These are phyloP conservation scores for Connochaetes taurinus DNA, from an alignment of 2,113 vertebrate species.

Conservation along the genomic window DNA sequence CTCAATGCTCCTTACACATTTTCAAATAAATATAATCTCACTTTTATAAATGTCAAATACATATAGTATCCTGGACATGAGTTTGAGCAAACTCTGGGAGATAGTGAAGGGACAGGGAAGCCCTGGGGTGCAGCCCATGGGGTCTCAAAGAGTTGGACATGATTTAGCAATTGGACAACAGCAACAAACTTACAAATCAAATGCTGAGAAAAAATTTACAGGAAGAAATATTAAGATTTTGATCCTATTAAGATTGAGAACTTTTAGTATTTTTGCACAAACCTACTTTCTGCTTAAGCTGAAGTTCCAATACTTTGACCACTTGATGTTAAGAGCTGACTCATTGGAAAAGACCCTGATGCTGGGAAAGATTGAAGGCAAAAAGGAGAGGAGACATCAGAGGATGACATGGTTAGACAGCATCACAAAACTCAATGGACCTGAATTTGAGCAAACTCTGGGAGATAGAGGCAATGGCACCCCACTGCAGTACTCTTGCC, in stretches of 20 bases:
- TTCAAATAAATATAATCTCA: background rate
- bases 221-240: background rate
- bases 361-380: background rate
- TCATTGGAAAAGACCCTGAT: background rate
- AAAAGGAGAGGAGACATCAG: background rate
- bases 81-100: background rate
- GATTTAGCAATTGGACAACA: background rate
- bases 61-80: background rate
- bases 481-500: too few species aligned
- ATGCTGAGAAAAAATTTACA: background rate
- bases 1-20: background rate
- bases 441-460: background rate
- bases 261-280: background rate
- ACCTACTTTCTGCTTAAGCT: background rate
- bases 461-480: background rate
- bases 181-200: background rate
- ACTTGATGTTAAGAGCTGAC: background rate
- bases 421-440: background rate
- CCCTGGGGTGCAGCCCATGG: background rate
- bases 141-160: background rate
- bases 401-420: background rate
- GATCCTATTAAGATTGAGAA: background rate
- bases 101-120: background rate
- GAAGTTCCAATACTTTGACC: background rate
- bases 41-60: background rate